These are phyloP conservation scores for Bolinopsis microptera DNA, from an alignment of 37 sponge, comb jelly and placozoan genomes.

Conservation along the genomic window DNA sequence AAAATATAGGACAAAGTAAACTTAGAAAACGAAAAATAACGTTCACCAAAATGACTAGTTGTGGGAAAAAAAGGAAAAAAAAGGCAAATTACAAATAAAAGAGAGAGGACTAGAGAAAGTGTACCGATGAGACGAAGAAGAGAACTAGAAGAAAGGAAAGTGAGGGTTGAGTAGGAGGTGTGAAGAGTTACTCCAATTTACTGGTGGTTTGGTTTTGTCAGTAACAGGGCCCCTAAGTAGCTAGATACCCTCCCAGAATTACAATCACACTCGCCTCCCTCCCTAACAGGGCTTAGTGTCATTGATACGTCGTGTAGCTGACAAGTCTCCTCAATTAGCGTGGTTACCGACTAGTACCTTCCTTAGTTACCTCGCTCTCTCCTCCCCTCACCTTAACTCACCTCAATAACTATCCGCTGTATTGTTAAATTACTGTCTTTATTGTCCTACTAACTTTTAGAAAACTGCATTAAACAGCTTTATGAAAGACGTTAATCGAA, in stretches of 20 bases:
- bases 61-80: no score
- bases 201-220: conserved; percentile 2
- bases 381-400: background rate
- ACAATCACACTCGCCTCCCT: conserved; percentile 1
- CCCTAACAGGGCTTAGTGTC: conserved; percentile 25
- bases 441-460: no score
- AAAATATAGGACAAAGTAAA: no score
- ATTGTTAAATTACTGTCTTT: background rate
- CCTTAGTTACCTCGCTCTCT: background rate
- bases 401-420: background rate
- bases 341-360: background rate
- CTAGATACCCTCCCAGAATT: conserved; percentile 2
- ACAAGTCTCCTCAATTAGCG: background rate
- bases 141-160: no score
- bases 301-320: conserved; percentile 10
- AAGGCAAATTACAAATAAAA: no score
- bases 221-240: background rate
- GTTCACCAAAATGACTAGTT: no score
- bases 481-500: no score
- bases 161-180: background rate
- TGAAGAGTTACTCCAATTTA: conserved; percentile 7
- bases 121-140: no score
- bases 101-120: no score
- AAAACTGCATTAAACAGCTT: no score
- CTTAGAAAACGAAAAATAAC: no score